Evolutionary conservation across 2,888 invertebrate genomes (phyloP).

Genomic region (Cheilosia soror): DNA sequence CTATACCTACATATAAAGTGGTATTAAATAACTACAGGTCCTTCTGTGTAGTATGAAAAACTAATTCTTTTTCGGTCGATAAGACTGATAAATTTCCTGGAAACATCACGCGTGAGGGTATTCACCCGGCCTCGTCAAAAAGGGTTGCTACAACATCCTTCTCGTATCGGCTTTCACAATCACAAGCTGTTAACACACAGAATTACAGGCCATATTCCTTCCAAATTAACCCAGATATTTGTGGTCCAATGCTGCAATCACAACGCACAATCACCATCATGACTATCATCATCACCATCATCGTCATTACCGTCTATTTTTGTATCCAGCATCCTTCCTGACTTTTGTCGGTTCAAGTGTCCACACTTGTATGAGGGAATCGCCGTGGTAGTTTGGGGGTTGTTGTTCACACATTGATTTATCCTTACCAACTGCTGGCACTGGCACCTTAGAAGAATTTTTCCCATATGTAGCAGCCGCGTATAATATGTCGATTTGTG

Average conservation of each 20-base stretch:
- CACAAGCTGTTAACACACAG: conserved; percentile 46
- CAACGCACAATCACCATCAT: conserved; percentile 51
- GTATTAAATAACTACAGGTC: conserved; percentile 46
- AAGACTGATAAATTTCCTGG: conserved; percentile 56
- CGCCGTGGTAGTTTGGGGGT: background rate
- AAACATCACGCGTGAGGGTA: conserved; percentile 15
- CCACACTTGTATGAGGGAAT: conserved; percentile 9
- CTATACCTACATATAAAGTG: conserved; percentile 40
- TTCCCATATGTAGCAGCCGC: background rate
- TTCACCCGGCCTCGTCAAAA: background rate
- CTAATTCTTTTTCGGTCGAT: conserved; percentile 63
- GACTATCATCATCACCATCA: conserved; percentile 41
- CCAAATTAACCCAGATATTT: conserved; percentile 66
- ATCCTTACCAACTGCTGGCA: conserved; percentile 1
- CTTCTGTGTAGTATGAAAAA: conserved; percentile 5
- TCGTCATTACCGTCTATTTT: conserved; percentile 60
- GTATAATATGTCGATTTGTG: conserved; percentile 68
- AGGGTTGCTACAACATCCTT: conserved; percentile 5
- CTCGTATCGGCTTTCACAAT: conserved; percentile 24
- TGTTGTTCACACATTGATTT: conserved; percentile 45
- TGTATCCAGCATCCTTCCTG: conserved; percentile 26
- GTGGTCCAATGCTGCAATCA: conserved; percentile 55
- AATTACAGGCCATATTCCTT: conserved; percentile 52
- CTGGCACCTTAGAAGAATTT: background rate
- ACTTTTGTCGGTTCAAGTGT: conserved; percentile 40